Base-by-base conservation (phyloP, 92 coral and sea anemone species). In the Desmophyllum pertusum region DNA sequence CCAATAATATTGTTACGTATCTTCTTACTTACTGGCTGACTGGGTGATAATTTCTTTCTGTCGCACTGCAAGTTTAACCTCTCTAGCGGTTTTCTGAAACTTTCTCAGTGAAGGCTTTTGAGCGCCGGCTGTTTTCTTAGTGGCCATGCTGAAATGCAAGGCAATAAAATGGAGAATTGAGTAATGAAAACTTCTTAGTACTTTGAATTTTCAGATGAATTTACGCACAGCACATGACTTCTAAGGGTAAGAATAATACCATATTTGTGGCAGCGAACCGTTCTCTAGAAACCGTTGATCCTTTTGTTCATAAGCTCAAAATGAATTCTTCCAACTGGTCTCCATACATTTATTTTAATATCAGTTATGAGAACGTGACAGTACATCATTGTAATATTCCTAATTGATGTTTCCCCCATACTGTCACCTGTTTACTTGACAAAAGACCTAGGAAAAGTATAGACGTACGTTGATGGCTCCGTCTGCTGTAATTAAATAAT, bases 221-320 rank as follows among this genome's bases (percentile, higher is more conserved):
- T 18, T 17, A 63, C 64, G 57, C 40, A 66, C 21, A 18, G 33
- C 38, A 33, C 42, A 10, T 17, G 11, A 1, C 2, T 19, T 21
- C 23, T 66, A 3, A 18, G 18, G 18, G 18, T 19, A 37, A 35
- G 45, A 42, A 78, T 40, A 18, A 46, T 45, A 35, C 29, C 59
- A 79, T 79, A 30, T 10, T 66, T 79, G 65, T 79, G 25, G 35
- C 14, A 35, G 40, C 11, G 46, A 79, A 19, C 64, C 27, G 84
- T 42, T 79, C 75, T 64, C 84, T 79, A 45, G 84, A 65, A 67
- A 79, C 84, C 43, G 25, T 45, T 37, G 33, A 67, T 10, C 3
- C 3, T 66, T 33, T 66, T 0, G 18, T 15, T 30, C 69, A 50
- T 15, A 10, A 9, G 38, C 37, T 63, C 11, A 29, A 63, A 15